phyloP scores from a whole-genome alignment of 2,113 vertebrate genomes.

The Colistium nudipinnis region DNA sequence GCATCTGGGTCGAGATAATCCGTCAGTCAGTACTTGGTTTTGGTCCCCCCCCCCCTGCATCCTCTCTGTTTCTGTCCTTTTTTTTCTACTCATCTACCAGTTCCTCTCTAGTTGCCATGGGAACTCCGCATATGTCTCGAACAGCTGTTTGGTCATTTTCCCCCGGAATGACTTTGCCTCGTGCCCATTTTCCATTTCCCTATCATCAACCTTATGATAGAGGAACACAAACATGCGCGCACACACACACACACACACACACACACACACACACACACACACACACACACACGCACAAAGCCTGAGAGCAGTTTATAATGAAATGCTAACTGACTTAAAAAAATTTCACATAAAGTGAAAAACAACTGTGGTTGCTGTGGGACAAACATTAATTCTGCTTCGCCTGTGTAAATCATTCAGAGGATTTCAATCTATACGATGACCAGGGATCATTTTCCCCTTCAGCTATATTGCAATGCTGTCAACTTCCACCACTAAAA shows the following conservation, averaged over 20 bases:
- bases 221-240: background rate
- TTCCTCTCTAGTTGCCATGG: slow-evolving; percentile 74
- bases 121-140: slow-evolving; percentile 62
- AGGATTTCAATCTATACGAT: slow-evolving; percentile 1
- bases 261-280: background rate
- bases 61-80: slow-evolving; percentile 5
- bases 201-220: background rate
- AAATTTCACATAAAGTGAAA: slow-evolving; percentile 6
- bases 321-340: slow-evolving; percentile 14
- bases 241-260: background rate
- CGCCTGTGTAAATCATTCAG: slow-evolving; percentile 1
- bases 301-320: slow-evolving; percentile 20
- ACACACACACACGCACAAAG: background rate
- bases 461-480: slow-evolving; percentile 5
- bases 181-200: slow-evolving; percentile 31
- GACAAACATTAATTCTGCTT: background rate
- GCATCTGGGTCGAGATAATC: background rate
- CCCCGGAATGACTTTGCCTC: slow-evolving; percentile 53
- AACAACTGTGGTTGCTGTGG: slow-evolving; percentile 11
- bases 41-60: slow-evolving; percentile 11
- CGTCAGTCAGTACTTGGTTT: slow-evolving; percentile 12
- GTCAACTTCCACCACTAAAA: background rate
- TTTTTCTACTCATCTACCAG: slow-evolving; percentile 8
- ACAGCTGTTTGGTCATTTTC: slow-evolving; percentile 76
- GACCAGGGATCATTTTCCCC: background rate